phyloP scores from a whole-genome alignment of 2,888 invertebrate genomes.

The Spilosoma lubricipeda region DNA sequence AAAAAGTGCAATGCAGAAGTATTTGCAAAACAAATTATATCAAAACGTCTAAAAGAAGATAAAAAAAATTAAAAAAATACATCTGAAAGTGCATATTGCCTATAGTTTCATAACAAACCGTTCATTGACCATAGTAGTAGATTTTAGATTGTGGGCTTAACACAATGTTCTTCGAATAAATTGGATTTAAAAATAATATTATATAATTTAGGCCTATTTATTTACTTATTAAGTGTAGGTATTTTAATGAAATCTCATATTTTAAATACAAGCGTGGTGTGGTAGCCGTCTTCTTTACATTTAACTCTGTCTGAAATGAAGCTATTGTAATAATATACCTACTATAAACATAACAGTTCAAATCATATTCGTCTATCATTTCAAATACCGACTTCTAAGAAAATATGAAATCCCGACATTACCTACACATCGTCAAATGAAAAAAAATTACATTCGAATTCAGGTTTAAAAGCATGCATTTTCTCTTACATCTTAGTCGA shows the following conservation, averaged over 20 bases:
- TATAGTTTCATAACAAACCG: not conserved
- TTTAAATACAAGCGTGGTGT: slow-evolving; percentile 1
- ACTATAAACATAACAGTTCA: not conserved
- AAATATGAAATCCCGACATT: not conserved
- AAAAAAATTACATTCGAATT: not conserved
- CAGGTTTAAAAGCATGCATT: not conserved
- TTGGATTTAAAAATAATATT: not conserved
- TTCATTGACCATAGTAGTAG: not conserved
- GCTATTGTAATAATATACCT: not conserved
- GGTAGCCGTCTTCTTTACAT: slow-evolving; percentile 10
- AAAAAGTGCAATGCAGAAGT: not conserved
- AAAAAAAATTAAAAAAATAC: not conserved
- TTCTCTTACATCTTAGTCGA: not conserved
- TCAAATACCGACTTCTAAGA: not conserved
- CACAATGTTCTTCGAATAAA: not conserved
- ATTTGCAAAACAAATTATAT: not conserved
- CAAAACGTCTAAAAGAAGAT: not conserved
- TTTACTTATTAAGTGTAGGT: not conserved
- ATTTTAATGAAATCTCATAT: not conserved
- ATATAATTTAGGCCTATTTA: slow-evolving; percentile 6
- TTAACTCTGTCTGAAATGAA: not conserved
- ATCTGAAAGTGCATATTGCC: too few species aligned
- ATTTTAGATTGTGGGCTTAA: not conserved
- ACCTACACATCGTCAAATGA: not conserved
- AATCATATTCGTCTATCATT: not conserved